These are phyloP conservation scores for Theretra japonica DNA, from an alignment of 2,888 invertebrate species.

Conservation along the genomic window DNA sequence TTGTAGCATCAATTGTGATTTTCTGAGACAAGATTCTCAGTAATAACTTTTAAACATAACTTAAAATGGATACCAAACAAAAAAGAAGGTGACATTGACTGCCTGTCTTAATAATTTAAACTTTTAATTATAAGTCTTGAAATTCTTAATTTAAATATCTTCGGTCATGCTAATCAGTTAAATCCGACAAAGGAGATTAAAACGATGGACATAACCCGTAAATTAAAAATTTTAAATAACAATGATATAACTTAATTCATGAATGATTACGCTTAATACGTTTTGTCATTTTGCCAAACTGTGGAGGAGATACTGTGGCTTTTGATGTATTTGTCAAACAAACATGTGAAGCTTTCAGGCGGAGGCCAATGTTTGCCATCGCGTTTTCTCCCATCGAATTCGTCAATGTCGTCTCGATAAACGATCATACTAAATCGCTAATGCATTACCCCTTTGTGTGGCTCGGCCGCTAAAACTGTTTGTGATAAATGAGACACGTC, in stretches of 20 bases:
- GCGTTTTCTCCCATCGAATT: conserved; percentile 58
- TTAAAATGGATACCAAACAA: not conserved
- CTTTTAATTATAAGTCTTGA: too few species aligned
- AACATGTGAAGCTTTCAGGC: conserved; percentile 37
- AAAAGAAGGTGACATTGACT: not conserved
- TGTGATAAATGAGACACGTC: conserved; percentile 73
- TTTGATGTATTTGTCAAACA: conserved; percentile 29
- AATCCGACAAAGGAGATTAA: not conserved
- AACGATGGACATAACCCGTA: too few species aligned
- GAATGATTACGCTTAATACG: not conserved
- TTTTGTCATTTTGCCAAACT: conserved; percentile 33
- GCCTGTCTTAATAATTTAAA: too few species aligned
- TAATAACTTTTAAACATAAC: too few species aligned
- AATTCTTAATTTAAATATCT: too few species aligned
- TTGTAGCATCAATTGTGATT: not conserved
- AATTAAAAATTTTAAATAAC: not conserved
- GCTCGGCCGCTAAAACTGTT: conserved; percentile 63
- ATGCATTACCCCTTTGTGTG: conserved; percentile 67
- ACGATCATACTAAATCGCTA: conserved; percentile 62
- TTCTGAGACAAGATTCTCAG: not conserved
- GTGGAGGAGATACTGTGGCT: conserved; percentile 30
- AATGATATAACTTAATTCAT: not conserved
- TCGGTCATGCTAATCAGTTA: too few species aligned
- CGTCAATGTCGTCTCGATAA: conserved; percentile 68
- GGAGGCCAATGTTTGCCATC: conserved; percentile 38